Evolutionary conservation across 2,888 invertebrate genomes (phyloP), one percentile per base, ranked within the genome.

Genomic region (Nymphalis c-album): DNA sequence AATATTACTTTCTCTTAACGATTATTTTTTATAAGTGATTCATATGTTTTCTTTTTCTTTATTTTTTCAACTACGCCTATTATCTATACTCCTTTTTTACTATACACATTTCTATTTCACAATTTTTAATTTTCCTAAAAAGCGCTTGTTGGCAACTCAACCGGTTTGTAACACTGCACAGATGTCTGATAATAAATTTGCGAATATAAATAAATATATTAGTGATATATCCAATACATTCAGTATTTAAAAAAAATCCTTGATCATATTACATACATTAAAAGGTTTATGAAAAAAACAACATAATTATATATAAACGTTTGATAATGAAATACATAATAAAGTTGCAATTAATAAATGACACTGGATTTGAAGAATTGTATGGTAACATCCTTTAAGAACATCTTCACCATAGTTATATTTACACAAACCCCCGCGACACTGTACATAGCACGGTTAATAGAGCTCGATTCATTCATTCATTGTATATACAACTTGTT

Each of bases 331-430:
- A 57, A 67, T 48, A 60, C 35, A 60, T 35, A 63, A 60, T 22
- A 47, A 64, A 47, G 48, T 64, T 35, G 59, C 53, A 55, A 55
- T 31, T 40, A 66, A 71, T 61, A 63, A 67, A 68, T 68, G 69
- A 70, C 72, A 73, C 74, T 73, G 74, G 71, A 72, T 67, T 48
- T 53, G 48, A 71, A 70, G 64, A 74, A 76, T 63, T 69, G 67
- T 76, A 77, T 85, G 88, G 88, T 89, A 90, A 90, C 88, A 83
- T 82, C 77, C 75, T 75, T 78, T 77, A 78, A 70, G 60, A 71
- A 47, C 69, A 75, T 76, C 75, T 75, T 79, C 79, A 80, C 80
- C 74, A 77, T 75, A 79, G 87, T 84, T 84, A 86, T 90, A 90
- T 91, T 86, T 90, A 91, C 90, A 90, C 80, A 83, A 80, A 83